Conservation (phyloP, 2,797 vertebrate species). For the Simalia tracyae region DNA sequence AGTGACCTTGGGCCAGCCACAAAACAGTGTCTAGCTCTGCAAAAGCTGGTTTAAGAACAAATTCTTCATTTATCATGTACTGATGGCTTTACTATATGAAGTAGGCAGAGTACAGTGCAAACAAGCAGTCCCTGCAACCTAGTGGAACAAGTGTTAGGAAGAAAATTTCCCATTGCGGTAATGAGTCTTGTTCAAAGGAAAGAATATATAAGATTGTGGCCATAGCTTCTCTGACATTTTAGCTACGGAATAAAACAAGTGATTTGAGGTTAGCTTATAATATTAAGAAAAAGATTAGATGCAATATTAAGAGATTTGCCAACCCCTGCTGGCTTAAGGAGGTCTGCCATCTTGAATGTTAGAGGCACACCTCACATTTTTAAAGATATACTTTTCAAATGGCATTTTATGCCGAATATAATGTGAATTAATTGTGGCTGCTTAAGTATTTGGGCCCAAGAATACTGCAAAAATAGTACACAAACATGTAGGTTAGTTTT, state of each 20-base stretch:
- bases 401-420: constrained; percentile 7
- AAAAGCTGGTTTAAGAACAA: not conserved
- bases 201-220: not conserved
- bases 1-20: not conserved
- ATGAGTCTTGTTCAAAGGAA: not conserved
- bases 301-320: constrained; percentile 44
- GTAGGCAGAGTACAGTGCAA: not conserved
- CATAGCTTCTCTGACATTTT: constrained; percentile 26
- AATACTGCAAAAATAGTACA: not conserved
- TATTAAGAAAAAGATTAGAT: not conserved
- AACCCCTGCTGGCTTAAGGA: constrained; percentile 45
- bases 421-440: constrained; percentile 54
- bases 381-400: constrained; percentile 44
- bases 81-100: not conserved
- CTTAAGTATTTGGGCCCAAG: constrained; percentile 32
- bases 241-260: constrained; percentile 64
- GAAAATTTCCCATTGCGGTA: not conserved
- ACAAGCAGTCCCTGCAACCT: not conserved
- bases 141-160: not conserved
- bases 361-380: constrained; percentile 35
- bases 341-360: constrained; percentile 48
- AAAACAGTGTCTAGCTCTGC: not conserved
- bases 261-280: constrained; percentile 12
- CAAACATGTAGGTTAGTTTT: not conserved
- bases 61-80: not conserved